A percentile compares a stretch with the other conserved stretches of the same genome.
These are phyloP conservation scores for Rhinogobio ventralis DNA, from an alignment of 2,797 vertebrate species.

Conservation along the genomic window DNA sequence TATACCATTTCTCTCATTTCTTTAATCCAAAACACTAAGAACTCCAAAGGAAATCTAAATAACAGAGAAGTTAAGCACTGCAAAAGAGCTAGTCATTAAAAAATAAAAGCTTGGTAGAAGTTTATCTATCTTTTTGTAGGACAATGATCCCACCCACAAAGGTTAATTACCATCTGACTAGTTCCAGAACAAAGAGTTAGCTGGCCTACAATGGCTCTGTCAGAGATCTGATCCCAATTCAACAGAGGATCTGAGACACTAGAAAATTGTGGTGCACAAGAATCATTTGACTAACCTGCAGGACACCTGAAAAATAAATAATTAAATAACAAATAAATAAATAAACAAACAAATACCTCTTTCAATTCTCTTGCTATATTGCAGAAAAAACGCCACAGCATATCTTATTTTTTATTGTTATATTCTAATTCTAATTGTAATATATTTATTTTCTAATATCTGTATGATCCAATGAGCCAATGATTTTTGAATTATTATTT, in stretches of 20 bases:
- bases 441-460: not conserved
- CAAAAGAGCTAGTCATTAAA: not conserved
- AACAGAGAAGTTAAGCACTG: too few species aligned
- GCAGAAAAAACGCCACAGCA: not conserved
- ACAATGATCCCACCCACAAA: conserved; percentile 6
- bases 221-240: not conserved
- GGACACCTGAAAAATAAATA: not conserved
- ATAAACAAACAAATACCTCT: not conserved
- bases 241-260: not conserved
- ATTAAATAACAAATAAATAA: not conserved
- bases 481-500: not conserved
- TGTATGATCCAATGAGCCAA: not conserved
- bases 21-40: not conserved
- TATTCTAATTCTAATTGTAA: not conserved
- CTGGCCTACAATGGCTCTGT: not conserved
- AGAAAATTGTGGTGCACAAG: not conserved
- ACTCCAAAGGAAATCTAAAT: not conserved
- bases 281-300: not conserved
- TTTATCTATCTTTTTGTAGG: conserved; percentile 9
- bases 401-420: not conserved
- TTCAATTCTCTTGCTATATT: not conserved
- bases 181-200: not conserved
- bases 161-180: conserved; percentile 9
- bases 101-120: not conserved
- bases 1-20: not conserved